Evolutionary conservation across 2,797 vertebrate species (phyloP), one percentile per base, ranked within the genome.

Genomic region (Scleropages formosus): DNA sequence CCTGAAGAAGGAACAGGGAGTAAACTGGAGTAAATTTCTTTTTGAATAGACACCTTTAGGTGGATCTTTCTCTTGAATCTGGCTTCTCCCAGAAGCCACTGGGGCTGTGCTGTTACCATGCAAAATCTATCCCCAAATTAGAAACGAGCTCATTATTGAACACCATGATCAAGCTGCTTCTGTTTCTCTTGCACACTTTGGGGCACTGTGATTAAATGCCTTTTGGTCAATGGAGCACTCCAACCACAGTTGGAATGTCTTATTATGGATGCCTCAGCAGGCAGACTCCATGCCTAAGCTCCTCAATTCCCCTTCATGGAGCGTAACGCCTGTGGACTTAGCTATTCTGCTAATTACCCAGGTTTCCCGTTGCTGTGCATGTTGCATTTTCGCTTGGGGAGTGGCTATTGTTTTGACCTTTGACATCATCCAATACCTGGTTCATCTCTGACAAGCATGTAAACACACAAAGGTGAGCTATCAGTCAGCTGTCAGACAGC

Each of bases 181-280:
- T 39, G 46, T 77, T 74, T 77, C 20, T 53, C 76, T 70, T 61
- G 44, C 24, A 59, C 46, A 82, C 69, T 78, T 62, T 44, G 18
- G 31, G 20, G 62, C 9, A 10, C 56, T 49, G 16, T 66, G 59
- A 73, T 76, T 79, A 79, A 69, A 68, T 82, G 77, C 77, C 16
- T 72, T 49, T 80, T 72, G 44, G 69, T 72, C 58, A 79, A 65
- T 75, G 66, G 31, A 64, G 72, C 16, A 11, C n/a, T 46, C 20
- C 49, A 63, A 58, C 72, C 44, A n/a, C 67, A 51, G 58, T 78
- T 74, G 75, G 12, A 79, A 31, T 10, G 4, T 31, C 12, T 65
- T 31, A 67, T 81, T 78, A 71, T 24, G 63, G 66, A 74, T 20
- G 56, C 9, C 76, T 67, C 49, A 60, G 44, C 69, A 22, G 3